Conservation (phyloP, 2,888 invertebrate species). For the Drosophila neotestacea region DNA sequence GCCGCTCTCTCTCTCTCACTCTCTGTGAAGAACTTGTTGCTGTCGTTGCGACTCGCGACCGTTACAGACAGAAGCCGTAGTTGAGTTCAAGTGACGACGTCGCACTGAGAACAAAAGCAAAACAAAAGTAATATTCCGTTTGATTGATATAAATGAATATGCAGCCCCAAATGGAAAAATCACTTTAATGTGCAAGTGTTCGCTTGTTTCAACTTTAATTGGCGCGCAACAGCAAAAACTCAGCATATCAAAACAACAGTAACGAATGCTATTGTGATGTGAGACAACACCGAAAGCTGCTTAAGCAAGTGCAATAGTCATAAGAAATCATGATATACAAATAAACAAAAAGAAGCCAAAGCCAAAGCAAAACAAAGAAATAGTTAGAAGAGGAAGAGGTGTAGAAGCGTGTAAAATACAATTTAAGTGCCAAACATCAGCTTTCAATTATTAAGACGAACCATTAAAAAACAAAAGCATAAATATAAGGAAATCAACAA, state of each 20-base stretch:
- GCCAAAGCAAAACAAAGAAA: conserved; percentile 49
- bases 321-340: conserved; percentile 32
- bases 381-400: conserved; percentile 30
- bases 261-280: conserved; percentile 18
- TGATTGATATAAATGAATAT: conserved; percentile 75
- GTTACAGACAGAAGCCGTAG: conserved; percentile 72
- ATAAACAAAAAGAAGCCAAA: conserved; percentile 28
- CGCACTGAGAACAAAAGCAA: conserved; percentile 52
- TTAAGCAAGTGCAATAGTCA: conserved; percentile 43
- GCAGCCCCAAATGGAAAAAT: conserved; percentile 52
- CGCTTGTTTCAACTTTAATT: conserved; percentile 56
- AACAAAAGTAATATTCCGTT: conserved; percentile 44
- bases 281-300: conserved; percentile 18
- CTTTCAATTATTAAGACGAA: conserved; percentile 41
- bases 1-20: conserved; percentile 29
- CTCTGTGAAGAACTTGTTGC: conserved; percentile 46
- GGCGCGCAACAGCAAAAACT: conserved; percentile 40
- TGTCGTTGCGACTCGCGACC: conserved; percentile 37
- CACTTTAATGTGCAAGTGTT: conserved; percentile 60
- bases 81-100: conserved; percentile 74
- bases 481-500: conserved; percentile 68
- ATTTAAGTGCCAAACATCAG: conserved; percentile 50
- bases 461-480: conserved; percentile 27
- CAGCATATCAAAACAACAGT: conserved; percentile 28
- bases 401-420: conserved; percentile 38